Base-by-base conservation (phyloP, 2,797 vertebrate species). In the Gymnoscopelus microlampas region DNA sequence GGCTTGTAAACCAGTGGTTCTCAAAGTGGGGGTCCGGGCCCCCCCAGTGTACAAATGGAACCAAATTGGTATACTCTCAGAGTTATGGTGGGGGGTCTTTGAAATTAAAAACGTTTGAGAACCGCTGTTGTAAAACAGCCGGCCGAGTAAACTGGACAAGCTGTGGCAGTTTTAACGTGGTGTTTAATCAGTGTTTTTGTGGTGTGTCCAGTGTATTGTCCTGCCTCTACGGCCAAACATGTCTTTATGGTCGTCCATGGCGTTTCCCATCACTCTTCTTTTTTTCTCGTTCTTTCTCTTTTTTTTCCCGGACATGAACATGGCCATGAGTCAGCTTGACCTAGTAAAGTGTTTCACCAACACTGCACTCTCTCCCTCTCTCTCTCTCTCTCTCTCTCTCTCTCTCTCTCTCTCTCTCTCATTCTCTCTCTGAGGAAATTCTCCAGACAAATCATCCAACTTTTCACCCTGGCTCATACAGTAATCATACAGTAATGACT, bases 121-220 rank as follows among this genome's bases (percentile, higher is more conserved):
- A 9, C 39, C 8, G 2, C 39, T 19, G 23, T 63, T 3, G 29
- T 14, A 63, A 32, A 64, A 66, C 39, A 69, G 66, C 50, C 56
- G 23, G 63, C 72, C 65, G 69, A 81, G 82, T 84, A 80, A 89
- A 88, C 24, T 50, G 9, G 44, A 48, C 87, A 83, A 85, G 80
- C 79, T 84, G 83, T 66, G 68, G 61, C 83, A 15, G 71, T 57
- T 70, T 56, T 84, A 79, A 83, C 62, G 63, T 63, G 15, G 48
- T 67, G 14, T 74, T 86, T 63, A 72, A 56, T 74, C 73, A 83
- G 57, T 54, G 55, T 26, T 64, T 70, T 74, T 60, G 50, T 64
- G 23, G 47, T 50, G 63, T 62, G 57, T 70, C 78, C 66, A 32
- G 58, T 13, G 74, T 68, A 7, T 82, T 67, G 63, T 85, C 76